Percentiles rank a stretch among this genome's conserved stretches.
Conservation (phyloP, 2,113 vertebrate genomes). For the Perca fluviatilis region DNA sequence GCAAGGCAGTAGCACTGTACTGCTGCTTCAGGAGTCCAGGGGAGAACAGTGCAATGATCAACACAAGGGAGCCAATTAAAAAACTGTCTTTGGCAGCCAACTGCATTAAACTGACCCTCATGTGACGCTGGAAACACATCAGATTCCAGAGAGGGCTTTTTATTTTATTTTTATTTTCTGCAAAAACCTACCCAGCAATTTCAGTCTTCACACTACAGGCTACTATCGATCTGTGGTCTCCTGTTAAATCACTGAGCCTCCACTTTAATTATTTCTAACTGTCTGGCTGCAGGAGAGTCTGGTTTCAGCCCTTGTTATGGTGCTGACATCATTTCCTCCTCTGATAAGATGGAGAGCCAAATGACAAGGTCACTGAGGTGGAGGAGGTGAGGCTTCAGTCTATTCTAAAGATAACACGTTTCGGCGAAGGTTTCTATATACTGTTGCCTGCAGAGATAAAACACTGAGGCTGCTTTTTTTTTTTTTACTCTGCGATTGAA, state of each 20-base stretch:
- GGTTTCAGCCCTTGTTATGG: slow-evolving; percentile 65
- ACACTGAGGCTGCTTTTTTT: slow-evolving; percentile 43
- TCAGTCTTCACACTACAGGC: slow-evolving; percentile 55
- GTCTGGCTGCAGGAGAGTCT: slow-evolving; percentile 62
- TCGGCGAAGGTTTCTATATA: slow-evolving; percentile 53
- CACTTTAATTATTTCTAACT: slow-evolving; percentile 76
- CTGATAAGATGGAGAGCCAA: slow-evolving; percentile 72
- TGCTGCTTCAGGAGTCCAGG: slow-evolving; percentile 71
- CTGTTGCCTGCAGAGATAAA: slow-evolving; percentile 68
- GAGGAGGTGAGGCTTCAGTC: slow-evolving; percentile 69
- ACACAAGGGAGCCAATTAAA: slow-evolving; percentile 85
- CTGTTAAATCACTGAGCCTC: slow-evolving; percentile 71
- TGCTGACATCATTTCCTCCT: slow-evolving; percentile 66
- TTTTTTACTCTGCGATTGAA: slow-evolving; percentile 40
- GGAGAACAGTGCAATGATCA: slow-evolving; percentile 80
- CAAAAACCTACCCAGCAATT: slow-evolving; percentile 63
- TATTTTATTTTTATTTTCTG: slow-evolving; percentile 66
- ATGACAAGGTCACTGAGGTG: slow-evolving; percentile 78
- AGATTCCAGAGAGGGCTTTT: slow-evolving; percentile 71
- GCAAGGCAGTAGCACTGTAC: slow-evolving; percentile 52
- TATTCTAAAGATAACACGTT: slow-evolving; percentile 66
- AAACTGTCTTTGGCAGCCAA: slow-evolving; percentile 79
- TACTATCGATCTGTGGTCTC: slow-evolving; percentile 74
- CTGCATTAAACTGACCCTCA: slow-evolving; percentile 69
- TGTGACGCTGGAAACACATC: slow-evolving; percentile 77